Evolutionary conservation across 2,888 invertebrate species (phyloP), one percentile per base, ranked within the genome.

Genomic region (Saturnia pavonia): DNA sequence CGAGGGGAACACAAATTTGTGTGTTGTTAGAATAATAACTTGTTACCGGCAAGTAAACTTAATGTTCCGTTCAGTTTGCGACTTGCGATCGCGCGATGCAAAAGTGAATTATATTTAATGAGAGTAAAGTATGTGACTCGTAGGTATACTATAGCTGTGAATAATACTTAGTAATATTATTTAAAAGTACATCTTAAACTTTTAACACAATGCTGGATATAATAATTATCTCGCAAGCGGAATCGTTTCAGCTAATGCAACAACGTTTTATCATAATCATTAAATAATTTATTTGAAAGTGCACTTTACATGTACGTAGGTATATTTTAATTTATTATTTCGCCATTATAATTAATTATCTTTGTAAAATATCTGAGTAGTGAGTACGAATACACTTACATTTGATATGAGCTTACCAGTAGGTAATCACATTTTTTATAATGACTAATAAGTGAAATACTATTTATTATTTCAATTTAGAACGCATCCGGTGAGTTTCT

Each of bases 271-370:
- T n/a, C 65, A 65, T 40, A 65, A 40, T 65, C 65, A 40, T 65
- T 40, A 65, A 65, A 65, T 65, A 65, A 65, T 40, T 34, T 40
- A 65, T 65, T 40, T 65, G 19, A 65, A 40, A 65, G 65, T 40
- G 65, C 65, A 65, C 65, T 65, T 65, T 40, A 40, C 40, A 6
- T 27, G 12, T 12, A 14, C 25, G 54, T 54, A n/a, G n/a, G n/a
- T n/a, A n/a, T n/a, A 54, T 54, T 54, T n/a, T 54, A 60, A 60
- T 60, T 25, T 60, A 27, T 60, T 27, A 27, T 60, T 60, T 25
- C 57, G 14, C 27, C 57, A 60, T 60, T 60, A 27, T 14, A 19
- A 60, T 1, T 57, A 57, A 27, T 60, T 60, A 60, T 60, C 57
- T 60, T 60, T 25, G 14, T 60, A 27, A 60, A 60, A 60, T 14